Percentiles rank a stretch among this genome's conserved stretches.
Evolutionary conservation across 2,797 vertebrate species (phyloP).

Genomic region (Esox lucius): DNA sequence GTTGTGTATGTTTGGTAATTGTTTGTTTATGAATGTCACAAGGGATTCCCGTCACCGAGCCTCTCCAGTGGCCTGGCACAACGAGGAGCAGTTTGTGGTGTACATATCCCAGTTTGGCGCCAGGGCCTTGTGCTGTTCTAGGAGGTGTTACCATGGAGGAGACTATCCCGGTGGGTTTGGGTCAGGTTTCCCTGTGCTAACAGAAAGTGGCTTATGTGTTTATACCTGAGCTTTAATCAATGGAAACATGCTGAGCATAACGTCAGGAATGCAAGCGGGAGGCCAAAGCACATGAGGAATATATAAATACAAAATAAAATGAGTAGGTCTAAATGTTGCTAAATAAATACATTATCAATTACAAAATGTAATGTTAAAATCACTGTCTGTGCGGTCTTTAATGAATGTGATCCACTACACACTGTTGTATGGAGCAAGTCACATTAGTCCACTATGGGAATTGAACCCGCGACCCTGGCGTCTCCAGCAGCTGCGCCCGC

Average conservation of each 20-base stretch:
- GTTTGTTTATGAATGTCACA: conserved; percentile 61
- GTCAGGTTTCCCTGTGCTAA: conserved; percentile 66
- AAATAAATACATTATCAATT: too few relatives aligned
- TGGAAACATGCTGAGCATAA: conserved; percentile 61
- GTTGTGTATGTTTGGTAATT: conserved; percentile 30
- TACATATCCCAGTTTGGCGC: conserved; percentile 40
- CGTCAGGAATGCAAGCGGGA: conserved; percentile 55
- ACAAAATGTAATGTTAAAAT: too few relatives aligned
- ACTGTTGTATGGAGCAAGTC: too few relatives aligned
- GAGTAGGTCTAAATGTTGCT: not conserved
- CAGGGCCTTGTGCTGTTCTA: conserved; percentile 56
- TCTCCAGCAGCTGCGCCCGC: too few relatives aligned
- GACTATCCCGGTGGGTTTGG: conserved; percentile 51
- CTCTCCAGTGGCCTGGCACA: conserved; percentile 34
- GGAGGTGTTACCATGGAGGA: conserved; percentile 59
- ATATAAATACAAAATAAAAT: conserved; percentile 42
- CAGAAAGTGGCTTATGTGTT: conserved; percentile 67
- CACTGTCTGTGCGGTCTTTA: too few relatives aligned
- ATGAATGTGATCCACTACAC: too few relatives aligned
- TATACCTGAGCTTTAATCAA: conserved; percentile 72
- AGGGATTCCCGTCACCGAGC: conserved; percentile 45
- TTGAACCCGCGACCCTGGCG: too few relatives aligned
- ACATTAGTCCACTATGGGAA: too few relatives aligned
- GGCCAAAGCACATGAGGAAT: conserved; percentile 58
- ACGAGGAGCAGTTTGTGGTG: conserved; percentile 45